Evolutionary conservation across 2,797 vertebrate genomes (phyloP), one percentile per base, ranked within the genome.

Genomic region (Dryobates pubescens): DNA sequence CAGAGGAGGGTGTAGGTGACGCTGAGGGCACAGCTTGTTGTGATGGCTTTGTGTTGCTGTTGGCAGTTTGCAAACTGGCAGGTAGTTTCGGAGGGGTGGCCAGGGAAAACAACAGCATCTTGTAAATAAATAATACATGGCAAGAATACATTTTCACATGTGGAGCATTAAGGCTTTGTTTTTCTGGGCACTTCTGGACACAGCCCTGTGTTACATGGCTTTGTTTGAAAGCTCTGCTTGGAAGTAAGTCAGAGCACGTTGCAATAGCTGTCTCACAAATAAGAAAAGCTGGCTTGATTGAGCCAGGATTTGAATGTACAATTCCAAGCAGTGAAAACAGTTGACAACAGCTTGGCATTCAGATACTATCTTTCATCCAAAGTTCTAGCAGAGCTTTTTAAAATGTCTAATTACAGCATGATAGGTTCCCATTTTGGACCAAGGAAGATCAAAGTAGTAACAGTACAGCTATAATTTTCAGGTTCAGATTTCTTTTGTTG

Each of bases 361-460:
- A 43, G 29, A n/a, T 67, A 86, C 9, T 73, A 14, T 49, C 51
- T 89, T 85, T 85, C 70, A 82, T 92, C 29, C n/a, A 81, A 19
- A 86, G 38, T 72, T n/a, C 23, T 89, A n/a, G 89, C 89, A 83
- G 51, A 69, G 53, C 82, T 93, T 93, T 89, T 57, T 69, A 89
- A 93, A 89, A 89, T 53, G 36, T 62, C 56, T 89, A 81, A 81
- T 90, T 94, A 34, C 67, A 81, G 49, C 72, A 51, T 88, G 86
- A 75, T 2, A 7, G 53, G 11, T 92, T 92, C 27, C 22, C 24
- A 57, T 92, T 75, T 92, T 89, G 56, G 65, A 83, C 59, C 23
- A 75, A 53, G 82, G 29, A 51, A 72, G 57, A 63, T 73, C 23
- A 54, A 88, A 76, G 30, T 38, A 76, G 68, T 47, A 47, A 63